Conservation (phyloP, 1,140 invertebrate species). For the Lepeophtheirus salmonis region DNA sequence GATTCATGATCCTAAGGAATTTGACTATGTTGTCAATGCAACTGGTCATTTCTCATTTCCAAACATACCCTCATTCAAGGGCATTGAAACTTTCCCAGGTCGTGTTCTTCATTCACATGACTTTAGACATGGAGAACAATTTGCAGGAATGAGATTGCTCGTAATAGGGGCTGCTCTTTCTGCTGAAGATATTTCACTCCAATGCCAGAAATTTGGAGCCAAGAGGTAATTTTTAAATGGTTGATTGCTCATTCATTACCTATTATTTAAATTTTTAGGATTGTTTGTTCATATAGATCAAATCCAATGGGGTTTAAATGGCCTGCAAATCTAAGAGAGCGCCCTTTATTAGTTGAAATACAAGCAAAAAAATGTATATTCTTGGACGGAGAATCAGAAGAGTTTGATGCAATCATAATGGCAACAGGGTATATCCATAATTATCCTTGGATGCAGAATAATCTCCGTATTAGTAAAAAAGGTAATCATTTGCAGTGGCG, state of each 20-base stretch:
- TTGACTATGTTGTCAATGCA: conserved; percentile 17
- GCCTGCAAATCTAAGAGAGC: conserved; percentile 16
- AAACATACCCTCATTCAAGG: conserved; percentile 15
- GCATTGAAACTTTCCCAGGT: conserved; percentile 19
- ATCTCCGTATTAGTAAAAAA: conserved; percentile 6
- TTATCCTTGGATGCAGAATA: conserved; percentile 26
- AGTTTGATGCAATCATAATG: conserved; percentile 27
- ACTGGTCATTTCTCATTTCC: conserved; percentile 18
- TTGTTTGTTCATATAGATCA: conserved; percentile 17
- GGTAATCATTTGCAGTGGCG: background rate
- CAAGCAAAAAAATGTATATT: conserved; percentile 25
- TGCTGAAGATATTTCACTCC: conserved; percentile 20
- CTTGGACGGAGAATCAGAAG: conserved; percentile 24
- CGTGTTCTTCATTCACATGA: conserved; percentile 20
- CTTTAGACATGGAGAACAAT: conserved; percentile 18
- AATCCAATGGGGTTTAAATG: conserved; percentile 20
- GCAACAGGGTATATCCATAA: conserved; percentile 29
- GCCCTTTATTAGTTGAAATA: conserved; percentile 23
- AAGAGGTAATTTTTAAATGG: conserved; percentile 1
- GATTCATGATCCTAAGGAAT: background rate
- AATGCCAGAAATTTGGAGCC: conserved; percentile 19
- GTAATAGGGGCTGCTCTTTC: conserved; percentile 19
- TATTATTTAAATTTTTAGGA: background rate
- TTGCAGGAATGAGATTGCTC: conserved; percentile 16
- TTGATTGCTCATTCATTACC: background rate